Evolutionary conservation across 1,140 invertebrate genomes (phyloP).

Genomic region (Ctenoplectra terminalis): DNA sequence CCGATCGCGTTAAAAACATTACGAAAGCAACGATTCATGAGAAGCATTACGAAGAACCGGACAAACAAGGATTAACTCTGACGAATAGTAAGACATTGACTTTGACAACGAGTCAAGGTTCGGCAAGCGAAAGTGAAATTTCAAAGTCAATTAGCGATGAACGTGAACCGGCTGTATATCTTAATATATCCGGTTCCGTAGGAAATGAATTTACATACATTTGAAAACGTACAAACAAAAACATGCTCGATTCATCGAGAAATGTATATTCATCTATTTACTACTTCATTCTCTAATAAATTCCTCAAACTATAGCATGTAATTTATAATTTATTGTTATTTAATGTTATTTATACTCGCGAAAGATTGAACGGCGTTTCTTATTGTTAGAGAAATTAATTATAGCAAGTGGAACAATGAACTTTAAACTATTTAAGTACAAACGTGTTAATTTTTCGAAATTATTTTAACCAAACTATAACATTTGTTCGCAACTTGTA

Average conservation of each 20-base stretch:
- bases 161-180: no score
- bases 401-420: no score
- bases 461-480: background rate
- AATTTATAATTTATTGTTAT: conserved; percentile 25
- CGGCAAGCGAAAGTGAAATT: background rate
- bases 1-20: background rate
- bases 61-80: no score
- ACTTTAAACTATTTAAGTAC: background rate
- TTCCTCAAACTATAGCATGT: background rate
- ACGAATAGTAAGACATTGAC: background rate
- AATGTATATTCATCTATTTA: background rate
- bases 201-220: conserved; percentile 14
- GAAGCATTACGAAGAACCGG: background rate
- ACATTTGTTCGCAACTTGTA: background rate
- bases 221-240: background rate
- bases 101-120: background rate
- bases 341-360: conserved; percentile 24
- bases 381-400: background rate
- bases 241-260: no score
- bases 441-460: background rate
- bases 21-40: conserved; percentile 48
- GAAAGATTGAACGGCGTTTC: conserved; percentile 3
- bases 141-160: background rate
- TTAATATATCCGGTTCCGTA: no score
- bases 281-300: background rate